A percentile compares a stretch with the other conserved stretches of the same genome.
Evolutionary conservation across 2,888 invertebrate genomes (phyloP).

Genomic region (Antheraea yamamai): DNA sequence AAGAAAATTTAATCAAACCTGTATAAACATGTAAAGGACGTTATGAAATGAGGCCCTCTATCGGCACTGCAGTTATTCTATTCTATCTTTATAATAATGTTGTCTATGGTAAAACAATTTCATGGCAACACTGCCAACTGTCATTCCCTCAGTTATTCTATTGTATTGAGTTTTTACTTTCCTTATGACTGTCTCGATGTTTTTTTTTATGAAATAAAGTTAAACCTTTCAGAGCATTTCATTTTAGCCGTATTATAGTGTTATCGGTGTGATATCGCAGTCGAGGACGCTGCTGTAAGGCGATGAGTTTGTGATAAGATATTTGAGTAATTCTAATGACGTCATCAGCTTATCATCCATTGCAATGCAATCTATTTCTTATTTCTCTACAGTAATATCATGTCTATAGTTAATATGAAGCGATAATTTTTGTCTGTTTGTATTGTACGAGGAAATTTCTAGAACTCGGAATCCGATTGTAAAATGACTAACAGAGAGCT

Average conservation of each 20-base stretch:
- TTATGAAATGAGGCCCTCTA: not conserved
- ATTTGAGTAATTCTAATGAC: conserved; percentile 4
- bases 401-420: too few species aligned
- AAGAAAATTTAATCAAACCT: not conserved
- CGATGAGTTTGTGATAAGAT: conserved; percentile 10
- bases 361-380: not conserved
- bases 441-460: not conserved
- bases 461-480: not conserved
- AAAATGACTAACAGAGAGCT: too few species aligned
- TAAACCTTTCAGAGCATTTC: not conserved
- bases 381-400: not conserved
- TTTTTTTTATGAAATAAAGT: too few species aligned
- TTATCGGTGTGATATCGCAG: not conserved
- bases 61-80: not conserved
- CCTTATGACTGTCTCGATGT: too few species aligned
- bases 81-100: too few species aligned
- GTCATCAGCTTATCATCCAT: not conserved
- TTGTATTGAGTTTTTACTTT: too few species aligned
- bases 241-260: conserved; percentile 8
- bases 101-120: too few species aligned
- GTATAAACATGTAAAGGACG: not conserved
- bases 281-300: conserved; percentile 9
- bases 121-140: too few species aligned
- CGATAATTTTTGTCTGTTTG: too few species aligned
- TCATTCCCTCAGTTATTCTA: too few species aligned